These are phyloP conservation scores for human (Homo sapiens) DNA, from an alignment of 2,113 vertebrate species.

Conservation along the genomic window DNA sequence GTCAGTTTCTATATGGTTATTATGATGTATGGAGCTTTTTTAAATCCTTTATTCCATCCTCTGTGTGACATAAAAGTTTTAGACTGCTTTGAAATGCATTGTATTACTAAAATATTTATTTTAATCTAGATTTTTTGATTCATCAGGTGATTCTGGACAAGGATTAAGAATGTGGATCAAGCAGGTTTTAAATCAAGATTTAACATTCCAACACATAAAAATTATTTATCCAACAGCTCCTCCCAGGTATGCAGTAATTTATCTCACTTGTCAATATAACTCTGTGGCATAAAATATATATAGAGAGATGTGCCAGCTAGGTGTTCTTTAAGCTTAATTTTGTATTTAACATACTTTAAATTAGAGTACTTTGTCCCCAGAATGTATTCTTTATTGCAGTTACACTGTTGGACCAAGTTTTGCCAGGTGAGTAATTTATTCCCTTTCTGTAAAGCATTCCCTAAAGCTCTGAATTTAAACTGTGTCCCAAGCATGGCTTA, in stretches of 20 bases:
- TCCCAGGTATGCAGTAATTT: slow-evolving; percentile 83
- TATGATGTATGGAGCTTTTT: background rate
- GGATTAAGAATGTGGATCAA: slow-evolving; percentile 90
- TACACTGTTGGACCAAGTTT: background rate
- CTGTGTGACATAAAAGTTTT: background rate
- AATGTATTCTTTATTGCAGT: background rate
- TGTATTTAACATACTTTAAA: slow-evolving; percentile 33
- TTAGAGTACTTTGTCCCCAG: background rate
- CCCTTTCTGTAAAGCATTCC: background rate
- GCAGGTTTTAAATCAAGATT: slow-evolving; percentile 87
- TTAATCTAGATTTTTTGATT: slow-evolving; percentile 63
- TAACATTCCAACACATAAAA: slow-evolving; percentile 91
- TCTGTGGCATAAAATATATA: background rate
- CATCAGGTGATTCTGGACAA: slow-evolving; percentile 90
- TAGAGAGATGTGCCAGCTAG: background rate
- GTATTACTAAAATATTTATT: background rate
- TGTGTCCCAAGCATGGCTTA: background rate
- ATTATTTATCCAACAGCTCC: slow-evolving; percentile 94
- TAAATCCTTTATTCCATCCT: background rate
- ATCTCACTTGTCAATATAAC: background rate
- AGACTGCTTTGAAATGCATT: background rate
- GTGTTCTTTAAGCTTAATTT: background rate
- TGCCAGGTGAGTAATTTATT: background rate
- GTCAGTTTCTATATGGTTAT: background rate
- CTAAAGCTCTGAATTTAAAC: background rate